Percentiles rank a stretch among this genome's conserved stretches.
Conservation (phyloP, 2,797 vertebrate genomes). For the Anisognathus igniventris region DNA sequence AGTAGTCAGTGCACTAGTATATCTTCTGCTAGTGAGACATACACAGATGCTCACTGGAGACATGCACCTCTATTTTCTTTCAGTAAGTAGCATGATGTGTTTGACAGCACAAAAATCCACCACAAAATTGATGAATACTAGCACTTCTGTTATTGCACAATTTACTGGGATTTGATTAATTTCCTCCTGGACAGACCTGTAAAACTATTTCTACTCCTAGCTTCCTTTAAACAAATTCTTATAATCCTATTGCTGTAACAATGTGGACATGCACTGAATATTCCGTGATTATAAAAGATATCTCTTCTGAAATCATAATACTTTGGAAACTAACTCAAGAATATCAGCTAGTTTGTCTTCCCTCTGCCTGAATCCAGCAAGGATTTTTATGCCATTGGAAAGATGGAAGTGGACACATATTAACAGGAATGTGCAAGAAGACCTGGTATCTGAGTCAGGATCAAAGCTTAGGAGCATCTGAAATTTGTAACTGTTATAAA, state of each 20-base stretch:
- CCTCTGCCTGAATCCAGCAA: background rate
- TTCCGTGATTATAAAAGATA: background rate
- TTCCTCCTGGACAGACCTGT: background rate
- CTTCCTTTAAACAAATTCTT: background rate
- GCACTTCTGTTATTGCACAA: background rate
- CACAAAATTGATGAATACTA: background rate
- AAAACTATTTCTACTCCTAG: background rate
- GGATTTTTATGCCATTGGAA: fast-evolving
- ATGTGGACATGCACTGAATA: background rate
- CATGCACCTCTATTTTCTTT: background rate
- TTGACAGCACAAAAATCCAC: background rate
- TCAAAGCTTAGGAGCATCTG: background rate
- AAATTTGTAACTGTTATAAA: background rate
- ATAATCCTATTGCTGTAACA: background rate
- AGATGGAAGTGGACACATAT: background rate
- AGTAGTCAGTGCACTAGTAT: background rate
- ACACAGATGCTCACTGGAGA: background rate
- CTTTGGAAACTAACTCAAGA: background rate
- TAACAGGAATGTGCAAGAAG: background rate
- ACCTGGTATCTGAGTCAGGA: background rate
- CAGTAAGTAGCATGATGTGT: background rate
- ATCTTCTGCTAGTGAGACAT: background rate
- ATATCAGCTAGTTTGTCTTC: background rate
- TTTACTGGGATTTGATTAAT: background rate
- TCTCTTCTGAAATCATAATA: background rate